phyloP scores from a whole-genome alignment of 1,140 invertebrate species.

The Pantala flavescens region DNA sequence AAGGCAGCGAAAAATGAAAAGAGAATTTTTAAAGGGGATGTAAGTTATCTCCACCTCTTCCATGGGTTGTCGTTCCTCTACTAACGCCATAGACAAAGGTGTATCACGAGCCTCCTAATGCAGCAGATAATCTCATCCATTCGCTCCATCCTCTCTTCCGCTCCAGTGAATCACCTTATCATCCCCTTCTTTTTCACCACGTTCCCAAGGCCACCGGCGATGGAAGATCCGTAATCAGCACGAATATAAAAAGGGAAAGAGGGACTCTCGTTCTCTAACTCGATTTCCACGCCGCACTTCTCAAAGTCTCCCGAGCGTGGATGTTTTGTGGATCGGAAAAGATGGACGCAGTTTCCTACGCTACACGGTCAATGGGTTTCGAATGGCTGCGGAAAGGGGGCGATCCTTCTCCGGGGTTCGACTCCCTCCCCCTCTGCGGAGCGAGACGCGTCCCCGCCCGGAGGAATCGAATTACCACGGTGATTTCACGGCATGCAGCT shows the following conservation, averaged over 20 bases:
- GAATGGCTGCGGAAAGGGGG: not conserved
- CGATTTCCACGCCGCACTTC: not conserved
- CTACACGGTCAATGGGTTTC: not conserved
- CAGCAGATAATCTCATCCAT: too few species aligned
- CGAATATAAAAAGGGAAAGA: not conserved
- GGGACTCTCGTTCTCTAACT: not conserved
- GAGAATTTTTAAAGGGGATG: too few species aligned
- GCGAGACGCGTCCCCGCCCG: not conserved
- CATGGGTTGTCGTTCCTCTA: too few species aligned
- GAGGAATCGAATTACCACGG: not conserved
- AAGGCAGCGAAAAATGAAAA: too few species aligned
- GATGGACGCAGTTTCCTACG: slow-evolving; percentile 2
- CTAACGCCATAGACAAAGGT: too few species aligned
- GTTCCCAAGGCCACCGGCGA: not conserved
- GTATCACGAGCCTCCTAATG: too few species aligned
- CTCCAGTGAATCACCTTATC: not conserved
- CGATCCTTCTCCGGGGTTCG: not conserved
- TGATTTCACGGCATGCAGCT: not conserved
- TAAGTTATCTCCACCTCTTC: too few species aligned
- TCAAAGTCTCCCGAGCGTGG: not conserved
- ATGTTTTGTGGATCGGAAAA: not conserved
- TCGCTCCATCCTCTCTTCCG: not conserved
- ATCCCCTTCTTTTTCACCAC: not conserved
- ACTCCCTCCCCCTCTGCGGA: not conserved
- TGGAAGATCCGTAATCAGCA: not conserved